Base-by-base conservation (phyloP, 2,888 invertebrate genomes). In the Netelia melanura region DNA sequence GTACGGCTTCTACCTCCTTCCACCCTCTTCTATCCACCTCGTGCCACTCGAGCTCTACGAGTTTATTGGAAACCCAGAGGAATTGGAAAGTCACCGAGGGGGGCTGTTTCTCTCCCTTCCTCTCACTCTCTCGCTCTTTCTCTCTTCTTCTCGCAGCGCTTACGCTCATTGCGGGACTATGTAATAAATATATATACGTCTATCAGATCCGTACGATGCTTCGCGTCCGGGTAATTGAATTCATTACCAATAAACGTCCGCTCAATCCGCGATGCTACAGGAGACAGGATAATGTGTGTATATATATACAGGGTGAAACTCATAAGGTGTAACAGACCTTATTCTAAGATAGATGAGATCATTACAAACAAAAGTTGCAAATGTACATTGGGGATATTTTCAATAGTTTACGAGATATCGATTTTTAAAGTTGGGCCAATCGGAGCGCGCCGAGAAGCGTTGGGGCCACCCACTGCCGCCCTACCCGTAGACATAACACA, bases 231-330 rank as follows among this genome's bases (percentile, higher is more conserved):
- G 58, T 72, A 77, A 82, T 82, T 67, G 70, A 77, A 82, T 82
- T 80, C 80, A 80, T 82, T 71, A 77, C 65, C 71, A 65, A 77
- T 77, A 61, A 82, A 77, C 65, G 77, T 52, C 76, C 43, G 44
- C 43, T 65, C 61, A 54, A 76, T 81, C 54, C 64, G 38, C 72
- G 67, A 68, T 43, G 38, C 65, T 17, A 30, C 30, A 30, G 30
- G 30, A 30, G 30, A 30, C 30, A 30, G 30, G 30, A 30, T 30
- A 30, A 30, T 30, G 3, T 30, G 5, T 30, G 30, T 30, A 30
- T 67, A 17, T 17, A 17, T 17, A 17, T 17, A 17, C 17, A 17
- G 17, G 17, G 17, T 17, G 17, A 17, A 17, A 0, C 0, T 17
- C 17, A 17, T 17, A 17, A 17, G 0, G 17, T 17, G 17, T 17